A percentile compares a stretch with the other conserved stretches of the same genome.
Conservation (phyloP, 2,797 vertebrate species). For the Acestrorhynchus altus region DNA sequence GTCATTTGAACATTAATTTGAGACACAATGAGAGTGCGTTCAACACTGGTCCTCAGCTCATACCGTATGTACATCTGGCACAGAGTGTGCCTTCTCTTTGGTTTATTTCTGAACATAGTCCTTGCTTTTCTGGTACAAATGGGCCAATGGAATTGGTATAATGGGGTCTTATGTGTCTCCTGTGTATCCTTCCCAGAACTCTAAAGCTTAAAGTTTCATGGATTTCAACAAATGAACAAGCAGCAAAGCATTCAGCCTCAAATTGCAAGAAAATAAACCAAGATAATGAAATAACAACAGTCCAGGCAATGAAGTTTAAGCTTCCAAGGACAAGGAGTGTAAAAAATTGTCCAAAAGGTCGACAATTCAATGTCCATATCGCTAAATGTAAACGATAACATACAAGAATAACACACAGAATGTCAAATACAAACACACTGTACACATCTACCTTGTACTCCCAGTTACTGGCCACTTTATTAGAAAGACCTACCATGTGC, state of each 20-base stretch:
- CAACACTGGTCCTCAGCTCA: too few relatives aligned
- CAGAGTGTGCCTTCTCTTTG: conserved; percentile 23
- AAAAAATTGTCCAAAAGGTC: conserved; percentile 9
- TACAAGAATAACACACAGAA: too few relatives aligned
- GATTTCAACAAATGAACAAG: conserved; percentile 39
- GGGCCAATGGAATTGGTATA: conserved; percentile 40
- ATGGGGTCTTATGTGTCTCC: conserved; percentile 13
- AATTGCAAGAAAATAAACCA: conserved; percentile 25
- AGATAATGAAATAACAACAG: neutral
- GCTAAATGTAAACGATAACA: neutral
- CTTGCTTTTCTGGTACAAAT: conserved; percentile 36
- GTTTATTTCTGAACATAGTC: conserved; percentile 3
- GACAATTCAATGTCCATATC: neutral
- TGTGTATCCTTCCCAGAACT: conserved; percentile 16
- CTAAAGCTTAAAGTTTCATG: conserved; percentile 22
- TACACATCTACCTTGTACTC: too few relatives aligned
- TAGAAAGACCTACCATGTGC: too few relatives aligned
- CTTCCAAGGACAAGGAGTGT: conserved; percentile 30
- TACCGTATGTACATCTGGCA: too few relatives aligned
- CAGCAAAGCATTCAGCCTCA: neutral
- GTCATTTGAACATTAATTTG: too few relatives aligned
- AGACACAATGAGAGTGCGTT: too few relatives aligned
- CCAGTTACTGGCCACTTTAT: too few relatives aligned
- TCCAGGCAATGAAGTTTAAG: conserved; percentile 13
- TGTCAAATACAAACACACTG: too few relatives aligned